These are phyloP conservation scores for Heliconius charithonia DNA, from an alignment of 2,888 invertebrate species.

Conservation along the genomic window DNA sequence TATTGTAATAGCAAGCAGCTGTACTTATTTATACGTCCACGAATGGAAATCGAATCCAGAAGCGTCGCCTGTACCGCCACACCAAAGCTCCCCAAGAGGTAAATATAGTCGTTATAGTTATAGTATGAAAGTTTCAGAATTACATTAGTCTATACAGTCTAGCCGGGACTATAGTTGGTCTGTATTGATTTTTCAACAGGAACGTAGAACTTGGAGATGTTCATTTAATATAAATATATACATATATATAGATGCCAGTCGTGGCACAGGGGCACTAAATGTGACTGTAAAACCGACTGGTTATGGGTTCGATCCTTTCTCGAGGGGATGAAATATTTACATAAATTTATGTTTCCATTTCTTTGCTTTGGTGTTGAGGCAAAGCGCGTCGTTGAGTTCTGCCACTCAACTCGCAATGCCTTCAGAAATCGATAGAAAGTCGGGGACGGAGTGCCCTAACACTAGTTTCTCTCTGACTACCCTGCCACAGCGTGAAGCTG, in stretches of 20 bases:
- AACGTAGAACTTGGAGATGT: conserved; percentile 2
- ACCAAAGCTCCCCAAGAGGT: background rate
- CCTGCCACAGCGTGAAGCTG: too few species aligned
- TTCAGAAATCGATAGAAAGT: too few species aligned
- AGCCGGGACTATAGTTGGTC: conserved; percentile 17
- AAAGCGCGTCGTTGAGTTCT: too few species aligned
- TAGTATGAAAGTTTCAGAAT: conserved; percentile 14
- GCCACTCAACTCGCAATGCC: too few species aligned
- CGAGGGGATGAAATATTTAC: too few species aligned
- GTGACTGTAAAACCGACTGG: background rate
- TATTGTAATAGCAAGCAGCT: too few species aligned
- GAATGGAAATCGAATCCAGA: background rate
- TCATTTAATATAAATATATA: background rate
- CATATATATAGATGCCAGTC: background rate
- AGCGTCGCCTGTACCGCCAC: background rate
- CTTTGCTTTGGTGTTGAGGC: too few species aligned
- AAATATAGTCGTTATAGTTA: conserved; percentile 9
- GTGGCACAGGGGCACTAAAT: background rate
- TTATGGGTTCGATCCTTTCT: background rate
- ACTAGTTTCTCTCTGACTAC: too few species aligned
- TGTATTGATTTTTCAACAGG: conserved; percentile 18
- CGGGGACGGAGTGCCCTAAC: too few species aligned
- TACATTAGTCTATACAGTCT: conserved; percentile 22
- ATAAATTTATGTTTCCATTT: too few species aligned
- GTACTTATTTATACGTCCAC: too few species aligned